phyloP scores from a whole-genome alignment of 2,113 vertebrate species.

The Cryptoleucopteryx plumbea region DNA sequence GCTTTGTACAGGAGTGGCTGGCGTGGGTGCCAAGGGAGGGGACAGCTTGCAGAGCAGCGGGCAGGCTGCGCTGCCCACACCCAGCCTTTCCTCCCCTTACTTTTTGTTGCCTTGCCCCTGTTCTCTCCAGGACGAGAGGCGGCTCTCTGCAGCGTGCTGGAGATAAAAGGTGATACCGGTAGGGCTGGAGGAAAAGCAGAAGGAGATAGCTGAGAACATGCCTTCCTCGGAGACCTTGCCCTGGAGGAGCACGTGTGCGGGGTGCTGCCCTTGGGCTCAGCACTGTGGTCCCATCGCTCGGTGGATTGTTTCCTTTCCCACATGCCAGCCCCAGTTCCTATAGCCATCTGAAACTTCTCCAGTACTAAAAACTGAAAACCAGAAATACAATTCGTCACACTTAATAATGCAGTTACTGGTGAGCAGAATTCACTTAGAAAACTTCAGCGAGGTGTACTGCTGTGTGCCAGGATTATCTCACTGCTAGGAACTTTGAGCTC shows the following conservation, averaged over 20 bases:
- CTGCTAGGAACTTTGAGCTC: neutral
- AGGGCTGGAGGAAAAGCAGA: neutral
- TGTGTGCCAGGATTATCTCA: neutral
- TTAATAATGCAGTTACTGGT: slow-evolving; percentile 7
- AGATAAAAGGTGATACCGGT: neutral
- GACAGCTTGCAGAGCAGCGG: neutral
- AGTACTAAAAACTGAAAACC: neutral
- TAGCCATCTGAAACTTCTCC: slow-evolving; percentile 8
- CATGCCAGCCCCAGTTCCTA: neutral
- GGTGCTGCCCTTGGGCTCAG: neutral
- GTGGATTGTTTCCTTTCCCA: neutral
- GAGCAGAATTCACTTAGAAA: neutral
- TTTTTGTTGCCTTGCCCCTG: neutral
- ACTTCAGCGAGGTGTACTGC: neutral
- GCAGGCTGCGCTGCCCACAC: neutral
- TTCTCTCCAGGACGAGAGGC: fast-evolving
- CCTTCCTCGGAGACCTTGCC: neutral
- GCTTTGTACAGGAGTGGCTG: neutral
- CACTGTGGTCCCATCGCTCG: fast-evolving
- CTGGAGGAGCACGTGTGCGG: fast-evolving
- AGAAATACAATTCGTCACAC: neutral
- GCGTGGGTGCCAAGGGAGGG: neutral
- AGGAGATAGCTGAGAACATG: neutral
- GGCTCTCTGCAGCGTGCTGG: neutral
- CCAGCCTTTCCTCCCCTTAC: neutral